Evolutionary conservation across 1,140 invertebrate species (phyloP).

Genomic region (Drosophila nigrodunni): DNA sequence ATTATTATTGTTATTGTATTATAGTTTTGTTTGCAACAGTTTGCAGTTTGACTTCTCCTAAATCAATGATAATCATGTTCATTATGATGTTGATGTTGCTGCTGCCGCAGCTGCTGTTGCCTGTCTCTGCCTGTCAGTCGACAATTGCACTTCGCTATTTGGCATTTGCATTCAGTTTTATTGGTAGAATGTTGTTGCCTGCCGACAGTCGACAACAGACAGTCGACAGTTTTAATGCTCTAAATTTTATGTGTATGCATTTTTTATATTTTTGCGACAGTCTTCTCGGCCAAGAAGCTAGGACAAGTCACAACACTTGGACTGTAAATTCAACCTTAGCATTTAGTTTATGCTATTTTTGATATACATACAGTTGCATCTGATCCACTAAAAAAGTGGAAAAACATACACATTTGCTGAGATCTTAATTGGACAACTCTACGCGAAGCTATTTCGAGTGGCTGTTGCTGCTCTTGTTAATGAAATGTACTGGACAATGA

Average conservation of each 20-base stretch:
- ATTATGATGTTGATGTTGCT: constrained; percentile 26
- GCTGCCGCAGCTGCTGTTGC: constrained; percentile 40
- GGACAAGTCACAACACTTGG: constrained; percentile 3
- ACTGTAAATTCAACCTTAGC: constrained; percentile 72
- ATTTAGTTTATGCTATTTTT: constrained; percentile 68
- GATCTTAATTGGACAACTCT: constrained; percentile 73
- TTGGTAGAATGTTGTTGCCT: constrained; percentile 46
- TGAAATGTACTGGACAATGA: constrained; percentile 75
- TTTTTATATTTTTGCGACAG: constrained; percentile 53
- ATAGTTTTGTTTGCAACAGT: constrained; percentile 61
- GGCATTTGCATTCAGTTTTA: constrained; percentile 76
- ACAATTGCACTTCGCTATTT: constrained; percentile 71
- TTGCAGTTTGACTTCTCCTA: constrained; percentile 65
- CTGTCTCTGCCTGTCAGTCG: constrained; percentile 6
- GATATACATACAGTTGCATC: constrained; percentile 44
- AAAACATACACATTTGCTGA: constrained; percentile 51
- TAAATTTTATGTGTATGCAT: constrained; percentile 81
- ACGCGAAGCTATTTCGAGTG: constrained; percentile 59
- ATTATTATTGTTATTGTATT: constrained; percentile 60
- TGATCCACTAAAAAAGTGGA: constrained; percentile 21
- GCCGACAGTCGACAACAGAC: constrained; percentile 24
- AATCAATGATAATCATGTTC: constrained; percentile 68
- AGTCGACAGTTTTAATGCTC: constrained; percentile 76
- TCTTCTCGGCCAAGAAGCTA: constrained; percentile 19
- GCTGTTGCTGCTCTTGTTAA: constrained; percentile 59